These are phyloP conservation scores for Marmota monax DNA, from an alignment of 2,113 vertebrate genomes.

Conservation along the genomic window DNA sequence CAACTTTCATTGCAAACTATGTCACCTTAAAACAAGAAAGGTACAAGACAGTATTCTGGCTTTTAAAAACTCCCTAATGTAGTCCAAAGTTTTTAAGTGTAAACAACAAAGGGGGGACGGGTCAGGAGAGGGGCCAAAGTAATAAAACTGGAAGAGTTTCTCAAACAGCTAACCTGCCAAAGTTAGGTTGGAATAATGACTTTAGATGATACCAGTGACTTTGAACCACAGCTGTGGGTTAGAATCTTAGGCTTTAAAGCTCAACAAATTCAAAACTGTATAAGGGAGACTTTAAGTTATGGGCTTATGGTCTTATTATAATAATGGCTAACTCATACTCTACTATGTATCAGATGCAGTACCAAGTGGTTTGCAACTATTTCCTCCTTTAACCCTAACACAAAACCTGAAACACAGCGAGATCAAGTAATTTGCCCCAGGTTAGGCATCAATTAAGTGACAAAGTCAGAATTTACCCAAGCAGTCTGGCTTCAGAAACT, in stretches of 20 bases:
- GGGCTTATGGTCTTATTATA: neutral
- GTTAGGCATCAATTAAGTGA: neutral
- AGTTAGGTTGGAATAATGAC: neutral
- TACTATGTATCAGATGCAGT: neutral
- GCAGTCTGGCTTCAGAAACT: neutral
- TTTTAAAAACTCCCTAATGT: neutral
- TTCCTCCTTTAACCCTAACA: slow-evolving; percentile 55
- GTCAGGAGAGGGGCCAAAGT: neutral
- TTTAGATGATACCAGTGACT: neutral
- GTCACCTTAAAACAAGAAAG: slow-evolving; percentile 38
- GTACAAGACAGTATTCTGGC: neutral
- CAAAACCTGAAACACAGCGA: neutral
- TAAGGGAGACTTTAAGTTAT: slow-evolving; percentile 29
- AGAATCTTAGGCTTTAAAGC: neutral
- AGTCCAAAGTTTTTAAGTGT: neutral
- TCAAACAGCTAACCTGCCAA: neutral
- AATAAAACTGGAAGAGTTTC: neutral
- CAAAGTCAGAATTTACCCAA: slow-evolving; percentile 15
- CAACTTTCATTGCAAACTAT: slow-evolving; percentile 38
- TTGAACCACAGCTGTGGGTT: neutral
- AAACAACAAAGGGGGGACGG: neutral
- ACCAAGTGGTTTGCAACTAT: slow-evolving; percentile 6
- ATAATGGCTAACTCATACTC: neutral
- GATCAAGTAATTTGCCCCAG: slow-evolving; percentile 18
- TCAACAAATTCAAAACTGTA: neutral